Evolutionary conservation across 2,797 vertebrate genomes (phyloP), one percentile per base, ranked within the genome.

Genomic region (Erethizon dorsatum): DNA sequence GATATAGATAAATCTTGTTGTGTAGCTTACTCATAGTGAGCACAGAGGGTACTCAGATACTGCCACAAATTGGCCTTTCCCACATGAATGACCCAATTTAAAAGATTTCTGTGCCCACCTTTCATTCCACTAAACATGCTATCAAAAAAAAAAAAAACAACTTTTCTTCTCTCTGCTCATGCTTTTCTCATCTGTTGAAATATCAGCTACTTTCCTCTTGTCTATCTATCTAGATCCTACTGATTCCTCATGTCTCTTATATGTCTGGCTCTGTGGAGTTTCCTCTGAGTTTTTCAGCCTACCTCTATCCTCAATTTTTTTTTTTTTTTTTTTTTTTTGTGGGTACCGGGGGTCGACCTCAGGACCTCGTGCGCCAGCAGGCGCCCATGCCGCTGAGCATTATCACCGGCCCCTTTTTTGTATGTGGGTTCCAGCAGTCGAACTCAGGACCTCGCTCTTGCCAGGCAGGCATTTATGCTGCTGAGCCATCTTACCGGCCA

Each of bases 131-230:
- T 78, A 84, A 92, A 82, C 61, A 47, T 63, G 50, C 37, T 69
- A 45, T 37, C n/a, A 33, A 80, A 59, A 85, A 83, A 57, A 75
- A 52, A 85, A 83, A 57, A 5, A 1, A n/a, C 6, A 22, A 11
- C 45, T 45, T 65, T 61, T 85, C 84, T 91, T 88, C 41, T 80
- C 33, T 94, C 57, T 65, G 50, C 31, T 86, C 50, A 69, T 37
- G 47, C 41, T 93, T 82, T 63, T 80, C 59, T 84, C 78, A 54
- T 41, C 59, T 65, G 88, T 82, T 92, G 57, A 28, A 85, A 78
- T 41, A 67, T 67, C 73, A 65, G 54, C 22, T 78, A 41, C 45
- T 54, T 87, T 89, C n/a, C 57, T 92, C 20, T 31, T 50, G 37
- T 24, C 83, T 37, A 50, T 52, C 80, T 88, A 37, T 33, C 69